Percentiles rank a stretch among this genome's conserved stretches.
phyloP scores from a whole-genome alignment of 2,888 invertebrate genomes.

The Prenolepis imparis region DNA sequence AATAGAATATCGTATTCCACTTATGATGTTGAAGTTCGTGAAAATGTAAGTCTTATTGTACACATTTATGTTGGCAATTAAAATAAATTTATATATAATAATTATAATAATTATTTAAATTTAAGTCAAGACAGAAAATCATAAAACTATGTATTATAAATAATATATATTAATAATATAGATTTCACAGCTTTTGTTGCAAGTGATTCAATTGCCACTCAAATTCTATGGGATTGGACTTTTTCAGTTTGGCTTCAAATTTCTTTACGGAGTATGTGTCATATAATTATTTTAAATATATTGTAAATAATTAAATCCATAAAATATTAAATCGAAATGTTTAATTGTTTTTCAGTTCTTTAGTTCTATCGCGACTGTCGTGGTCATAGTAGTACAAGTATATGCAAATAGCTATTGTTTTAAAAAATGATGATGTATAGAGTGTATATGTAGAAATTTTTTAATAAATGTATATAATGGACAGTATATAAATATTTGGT shows the following conservation, averaged over 20 bases:
- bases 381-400: conserved; percentile 1
- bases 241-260: conserved; percentile 28
- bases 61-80: neutral
- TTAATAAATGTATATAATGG: neutral
- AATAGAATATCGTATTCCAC: neutral
- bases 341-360: conserved; percentile 12
- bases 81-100: neutral
- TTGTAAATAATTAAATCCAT: neutral
- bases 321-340: neutral
- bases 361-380: neutral
- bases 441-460: neutral
- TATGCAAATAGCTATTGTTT: neutral
- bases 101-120: too few relatives aligned
- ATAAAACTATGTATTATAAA: neutral
- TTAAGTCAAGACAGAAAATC: neutral
- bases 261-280: conserved; percentile 13
- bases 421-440: neutral
- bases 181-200: conserved; percentile 12
- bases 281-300: neutral
- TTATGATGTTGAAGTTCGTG: neutral
- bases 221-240: conserved; percentile 10
- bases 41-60: conserved; percentile 7
- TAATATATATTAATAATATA: neutral
- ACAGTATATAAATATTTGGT: too few relatives aligned
- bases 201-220: neutral